phyloP scores from a whole-genome alignment of 2,888 invertebrate genomes.

The Antheraea assamensis region DNA sequence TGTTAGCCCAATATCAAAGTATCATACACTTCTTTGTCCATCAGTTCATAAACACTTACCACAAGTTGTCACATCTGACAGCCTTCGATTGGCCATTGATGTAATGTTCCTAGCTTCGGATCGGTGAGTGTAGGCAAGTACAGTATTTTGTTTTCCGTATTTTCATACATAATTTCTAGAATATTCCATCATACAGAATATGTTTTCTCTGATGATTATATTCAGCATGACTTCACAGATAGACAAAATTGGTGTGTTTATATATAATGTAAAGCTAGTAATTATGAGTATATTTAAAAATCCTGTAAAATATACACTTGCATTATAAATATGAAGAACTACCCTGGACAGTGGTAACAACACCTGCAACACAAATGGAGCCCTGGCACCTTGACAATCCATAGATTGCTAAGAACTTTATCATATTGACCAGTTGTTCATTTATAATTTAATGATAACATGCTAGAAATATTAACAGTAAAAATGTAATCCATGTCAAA shows the following conservation, averaged over 20 bases:
- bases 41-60: conserved; percentile 82
- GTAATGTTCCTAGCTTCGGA: conserved; percentile 82
- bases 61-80: conserved; percentile 84
- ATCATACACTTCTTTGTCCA: conserved; percentile 89
- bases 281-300: too few species aligned
- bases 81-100: conserved; percentile 82
- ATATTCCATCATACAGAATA: neutral
- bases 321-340: too few species aligned
- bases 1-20: conserved; percentile 89
- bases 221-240: neutral
- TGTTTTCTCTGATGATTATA: neutral
- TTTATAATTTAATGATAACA: too few species aligned
- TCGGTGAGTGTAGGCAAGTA: conserved; percentile 77
- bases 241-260: neutral
- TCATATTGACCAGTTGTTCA: too few species aligned
- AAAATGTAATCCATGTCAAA: too few species aligned
- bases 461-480: too few species aligned
- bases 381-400: too few species aligned
- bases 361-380: too few species aligned
- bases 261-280: neutral
- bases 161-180: neutral
- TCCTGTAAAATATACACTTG: too few species aligned
- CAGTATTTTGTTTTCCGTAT: conserved; percentile 22
- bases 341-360: too few species aligned
- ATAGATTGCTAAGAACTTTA: too few species aligned